These are phyloP conservation scores for Pangasianodon gigas DNA, from an alignment of 2,113 vertebrate genomes.

Conservation along the genomic window DNA sequence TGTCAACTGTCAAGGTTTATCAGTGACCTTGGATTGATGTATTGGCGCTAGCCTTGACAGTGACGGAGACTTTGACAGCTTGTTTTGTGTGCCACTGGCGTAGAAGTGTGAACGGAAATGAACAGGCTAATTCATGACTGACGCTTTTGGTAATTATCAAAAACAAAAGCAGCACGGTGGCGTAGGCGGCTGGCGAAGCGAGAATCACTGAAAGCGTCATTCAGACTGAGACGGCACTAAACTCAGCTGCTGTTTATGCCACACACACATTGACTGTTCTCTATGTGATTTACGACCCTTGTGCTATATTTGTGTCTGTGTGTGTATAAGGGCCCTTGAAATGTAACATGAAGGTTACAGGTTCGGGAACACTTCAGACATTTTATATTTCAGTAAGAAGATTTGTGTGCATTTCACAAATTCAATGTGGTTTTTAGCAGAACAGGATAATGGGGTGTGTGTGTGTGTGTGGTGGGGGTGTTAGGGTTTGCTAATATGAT, in stretches of 20 bases:
- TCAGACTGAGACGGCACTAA: neutral
- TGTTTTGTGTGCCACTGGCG: constrained; percentile 45
- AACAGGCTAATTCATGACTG: constrained; percentile 69
- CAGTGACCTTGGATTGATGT: constrained; percentile 24
- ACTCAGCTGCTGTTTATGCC: constrained; percentile 25
- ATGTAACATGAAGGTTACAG: constrained; percentile 8
- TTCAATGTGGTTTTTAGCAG: neutral
- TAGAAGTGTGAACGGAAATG: constrained; percentile 41
- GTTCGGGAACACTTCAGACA: neutral
- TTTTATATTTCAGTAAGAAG: neutral
- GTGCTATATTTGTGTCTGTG: constrained; percentile 17
- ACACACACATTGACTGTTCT: neutral
- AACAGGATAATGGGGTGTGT: neutral
- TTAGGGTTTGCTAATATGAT: neutral
- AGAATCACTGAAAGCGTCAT: constrained; percentile 22
- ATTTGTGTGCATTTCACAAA: neutral
- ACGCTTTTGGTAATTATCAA: constrained; percentile 72
- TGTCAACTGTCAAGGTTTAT: neutral
- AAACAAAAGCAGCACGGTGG: constrained; percentile 67
- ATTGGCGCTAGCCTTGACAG: neutral
- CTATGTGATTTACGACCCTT: constrained; percentile 8
- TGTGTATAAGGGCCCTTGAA: constrained; percentile 2
- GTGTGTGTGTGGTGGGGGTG: no score
- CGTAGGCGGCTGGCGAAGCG: constrained; percentile 63
- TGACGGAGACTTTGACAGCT: constrained; percentile 7